Base-by-base conservation (phyloP, 1,140 invertebrate genomes). In the Papilio polytes region DNA sequence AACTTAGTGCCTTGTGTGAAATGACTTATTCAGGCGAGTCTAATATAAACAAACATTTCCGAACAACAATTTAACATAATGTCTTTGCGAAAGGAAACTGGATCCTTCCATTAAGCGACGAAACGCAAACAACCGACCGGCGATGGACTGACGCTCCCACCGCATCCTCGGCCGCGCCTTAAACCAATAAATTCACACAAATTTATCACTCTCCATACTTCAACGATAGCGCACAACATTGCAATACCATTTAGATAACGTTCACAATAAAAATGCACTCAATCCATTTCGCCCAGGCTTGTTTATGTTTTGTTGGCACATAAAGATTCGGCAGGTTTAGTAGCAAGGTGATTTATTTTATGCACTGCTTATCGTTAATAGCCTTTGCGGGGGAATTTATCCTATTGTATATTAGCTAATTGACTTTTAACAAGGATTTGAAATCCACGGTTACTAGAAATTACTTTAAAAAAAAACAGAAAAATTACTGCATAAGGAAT, bases 141-240 rank as follows among this genome's bases (percentile, higher is more conserved):
- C 82, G 84, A 85, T 81, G 84, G 84, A 85, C 80, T 86, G 87
- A 86, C 88, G 87, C 89, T 80, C 74, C 78, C 70, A 86, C 84
- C 87, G 89, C 87, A 91, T 90, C 91, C 89, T 92, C 91, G 86
- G 88, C 84, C 87, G 82, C 85, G 85, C 91, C 92, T 87, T 85
- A 87, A 82, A 85, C 84, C 90, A 85, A 93, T 92, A 93, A 93
- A 93, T 91, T 88, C 86, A 86, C 91, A 92, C 92, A 88, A 91
- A 86, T 85, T 80, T 76, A 80, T 83, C 87, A 91, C 74, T 76
- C 74, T 93, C 88, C 90, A 92, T 90, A 88, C 88, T 90, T 90
- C 90, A 91, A 86, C 84, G 91, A 91, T 91, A 92, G n/a, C n/a
- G n/a, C 80, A 83, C 82, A 85, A 89, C 91, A 91, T 89, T 90